phyloP scores from a whole-genome alignment of 2,888 invertebrate species.

The Drosophila rellima region DNA sequence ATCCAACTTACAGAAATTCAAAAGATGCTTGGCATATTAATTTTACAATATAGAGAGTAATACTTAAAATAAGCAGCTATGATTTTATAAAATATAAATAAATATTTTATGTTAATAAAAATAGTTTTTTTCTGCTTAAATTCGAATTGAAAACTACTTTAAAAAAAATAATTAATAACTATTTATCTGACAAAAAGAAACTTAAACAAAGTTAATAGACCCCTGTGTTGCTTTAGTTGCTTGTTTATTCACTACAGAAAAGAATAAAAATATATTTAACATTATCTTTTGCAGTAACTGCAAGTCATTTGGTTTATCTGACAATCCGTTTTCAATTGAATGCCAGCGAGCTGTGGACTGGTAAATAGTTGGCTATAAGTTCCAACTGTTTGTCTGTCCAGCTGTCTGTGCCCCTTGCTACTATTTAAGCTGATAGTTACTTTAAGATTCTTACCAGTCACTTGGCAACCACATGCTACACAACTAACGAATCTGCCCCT shows the following conservation, averaged over 20 bases:
- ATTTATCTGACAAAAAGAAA: too few relatives aligned
- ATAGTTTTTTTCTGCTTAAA: background rate
- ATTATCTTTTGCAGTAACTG: slow-evolving; percentile 4
- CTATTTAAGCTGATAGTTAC: slow-evolving; percentile 43
- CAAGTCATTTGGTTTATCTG: slow-evolving; percentile 4
- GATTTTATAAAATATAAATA: background rate
- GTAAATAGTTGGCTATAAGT: slow-evolving; percentile 11
- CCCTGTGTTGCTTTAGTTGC: too few relatives aligned
- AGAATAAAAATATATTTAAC: background rate
- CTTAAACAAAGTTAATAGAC: too few relatives aligned
- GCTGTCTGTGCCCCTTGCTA: slow-evolving; percentile 4
- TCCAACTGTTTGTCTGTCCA: background rate
- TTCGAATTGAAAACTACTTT: too few relatives aligned
- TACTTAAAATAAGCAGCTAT: background rate
- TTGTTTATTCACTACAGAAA: too few relatives aligned
- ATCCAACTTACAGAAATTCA: background rate
- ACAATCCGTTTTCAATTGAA: slow-evolving; percentile 24
- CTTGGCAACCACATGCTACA: slow-evolving; percentile 46
- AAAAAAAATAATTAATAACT: too few relatives aligned
- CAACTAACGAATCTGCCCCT: slow-evolving; percentile 35
- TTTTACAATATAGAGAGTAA: background rate
- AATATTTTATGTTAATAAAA: background rate
- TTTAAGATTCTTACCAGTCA: slow-evolving; percentile 42
- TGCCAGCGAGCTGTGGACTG: slow-evolving; percentile 15
- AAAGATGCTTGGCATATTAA: background rate